Evolutionary conservation across 1,140 invertebrate species (phyloP).

Genomic region (Proctacanthus coquilletti): DNA sequence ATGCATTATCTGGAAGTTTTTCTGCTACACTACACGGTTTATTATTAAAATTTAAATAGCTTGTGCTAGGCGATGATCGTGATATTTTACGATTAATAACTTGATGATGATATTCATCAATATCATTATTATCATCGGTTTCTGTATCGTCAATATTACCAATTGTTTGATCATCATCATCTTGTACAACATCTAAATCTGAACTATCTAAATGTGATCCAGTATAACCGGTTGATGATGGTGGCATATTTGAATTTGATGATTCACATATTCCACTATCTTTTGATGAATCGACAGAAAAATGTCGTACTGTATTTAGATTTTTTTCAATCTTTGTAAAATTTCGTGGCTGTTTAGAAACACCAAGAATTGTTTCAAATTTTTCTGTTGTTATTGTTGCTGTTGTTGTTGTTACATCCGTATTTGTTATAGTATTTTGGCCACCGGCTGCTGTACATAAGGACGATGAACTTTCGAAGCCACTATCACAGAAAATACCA

Average conservation of each 20-base stretch:
- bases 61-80: not conserved
- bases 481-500: conserved; percentile 22
- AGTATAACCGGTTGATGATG: conserved; percentile 7
- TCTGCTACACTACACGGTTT: conserved; percentile 19
- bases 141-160: conserved; percentile 9
- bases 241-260: conserved; percentile 9
- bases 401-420: conserved; percentile 16
- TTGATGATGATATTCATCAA: not conserved
- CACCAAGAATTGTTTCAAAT: conserved; percentile 7
- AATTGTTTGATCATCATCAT: too few relatives aligned
- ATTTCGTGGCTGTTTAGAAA: not conserved
- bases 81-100: not conserved
- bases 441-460: conserved; percentile 11
- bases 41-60: conserved; percentile 1
- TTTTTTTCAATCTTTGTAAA: too few relatives aligned
- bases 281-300: conserved; percentile 25
- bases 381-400: conserved; percentile 21
- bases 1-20: conserved; percentile 19
- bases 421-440: conserved; percentile 1
- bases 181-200: too few relatives aligned
- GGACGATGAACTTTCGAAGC: conserved; percentile 26
- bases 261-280: conserved; percentile 25
- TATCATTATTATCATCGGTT: not conserved
- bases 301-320: conserved; percentile 11
- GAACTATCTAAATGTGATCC: too few relatives aligned